A percentile compares a stretch with the other conserved stretches of the same genome.
These are phyloP conservation scores for Latheticus oryzae DNA, from an alignment of 2,888 invertebrate species.

Conservation along the genomic window DNA sequence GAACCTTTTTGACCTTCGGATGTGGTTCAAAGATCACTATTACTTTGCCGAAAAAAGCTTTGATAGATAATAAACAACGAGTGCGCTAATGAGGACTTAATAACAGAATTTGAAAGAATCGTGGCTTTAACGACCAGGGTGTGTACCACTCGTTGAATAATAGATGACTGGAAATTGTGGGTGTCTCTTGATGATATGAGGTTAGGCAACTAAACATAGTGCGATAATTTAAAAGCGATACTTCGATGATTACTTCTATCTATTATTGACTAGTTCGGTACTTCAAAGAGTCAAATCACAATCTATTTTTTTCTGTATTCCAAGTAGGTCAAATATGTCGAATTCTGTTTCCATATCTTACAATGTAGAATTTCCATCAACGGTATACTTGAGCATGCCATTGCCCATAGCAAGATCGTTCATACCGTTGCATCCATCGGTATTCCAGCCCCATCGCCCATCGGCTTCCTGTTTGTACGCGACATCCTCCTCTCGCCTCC, in stretches of 20 bases:
- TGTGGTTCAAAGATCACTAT: slow-evolving; percentile 22
- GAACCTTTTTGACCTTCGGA: slow-evolving; percentile 23
- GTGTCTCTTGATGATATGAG: no score
- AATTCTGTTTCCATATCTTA: no score
- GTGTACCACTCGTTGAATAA: no score
- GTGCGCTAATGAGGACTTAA: slow-evolving; percentile 28
- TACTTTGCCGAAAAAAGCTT: slow-evolving; percentile 13
- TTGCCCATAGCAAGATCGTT: slow-evolving; percentile 13
- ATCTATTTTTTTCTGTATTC: no score
- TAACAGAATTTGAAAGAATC: slow-evolving; percentile 20
- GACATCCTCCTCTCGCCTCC: slow-evolving; percentile 26
- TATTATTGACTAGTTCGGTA: no score
- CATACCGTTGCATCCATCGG: slow-evolving; percentile 31
- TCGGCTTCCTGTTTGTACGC: slow-evolving; percentile 35
- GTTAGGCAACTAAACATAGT: no score
- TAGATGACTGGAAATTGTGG: no score
- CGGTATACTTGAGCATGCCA: slow-evolving; percentile 13
- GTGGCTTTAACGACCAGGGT: slow-evolving; percentile 23
- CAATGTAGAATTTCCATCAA: no score
- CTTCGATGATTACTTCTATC: no score
- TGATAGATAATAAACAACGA: slow-evolving; percentile 10
- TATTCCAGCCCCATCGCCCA: slow-evolving; percentile 32
- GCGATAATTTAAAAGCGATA: no score
- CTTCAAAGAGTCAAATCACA: no score
- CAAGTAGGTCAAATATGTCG: no score